phyloP scores from a whole-genome alignment of 2,113 vertebrate species.

The Regulus satrapa region DNA sequence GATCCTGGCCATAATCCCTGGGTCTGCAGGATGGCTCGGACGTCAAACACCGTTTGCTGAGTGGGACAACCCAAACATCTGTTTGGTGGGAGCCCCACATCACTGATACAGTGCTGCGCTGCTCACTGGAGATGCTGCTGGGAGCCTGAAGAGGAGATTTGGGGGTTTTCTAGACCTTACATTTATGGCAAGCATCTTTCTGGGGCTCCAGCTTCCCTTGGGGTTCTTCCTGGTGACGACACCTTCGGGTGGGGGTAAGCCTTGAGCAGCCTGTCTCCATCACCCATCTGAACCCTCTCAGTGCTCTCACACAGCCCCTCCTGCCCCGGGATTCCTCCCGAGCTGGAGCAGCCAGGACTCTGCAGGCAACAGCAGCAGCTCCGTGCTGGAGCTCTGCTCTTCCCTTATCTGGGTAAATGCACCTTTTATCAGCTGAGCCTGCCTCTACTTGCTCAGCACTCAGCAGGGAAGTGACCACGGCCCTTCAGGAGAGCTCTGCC shows the following conservation, averaged over 20 bases:
- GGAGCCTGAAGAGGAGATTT: background rate
- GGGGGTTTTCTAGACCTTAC: background rate
- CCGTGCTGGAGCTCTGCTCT: background rate
- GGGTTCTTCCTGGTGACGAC: background rate
- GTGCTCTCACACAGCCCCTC: background rate
- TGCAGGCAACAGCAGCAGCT: background rate
- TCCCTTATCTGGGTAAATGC: background rate
- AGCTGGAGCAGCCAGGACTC: background rate
- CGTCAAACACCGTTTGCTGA: rapidly evolving
- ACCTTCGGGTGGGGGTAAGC: background rate
- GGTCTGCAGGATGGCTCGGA: background rate
- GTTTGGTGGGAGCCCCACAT: background rate
- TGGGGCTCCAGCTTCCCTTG: background rate
- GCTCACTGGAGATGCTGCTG: background rate
- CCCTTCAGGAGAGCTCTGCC: background rate
- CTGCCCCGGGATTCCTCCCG: background rate
- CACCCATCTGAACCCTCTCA: rapidly evolving
- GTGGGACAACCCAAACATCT: background rate
- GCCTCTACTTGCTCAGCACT: background rate
- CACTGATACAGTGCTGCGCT: rapidly evolving
- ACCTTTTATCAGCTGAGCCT: background rate
- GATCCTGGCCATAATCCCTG: rapidly evolving
- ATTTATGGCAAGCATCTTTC: background rate
- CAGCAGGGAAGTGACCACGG: background rate
- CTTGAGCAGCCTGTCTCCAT: background rate